A percentile compares a stretch with the other conserved stretches of the same genome.
Conservation (phyloP, 2,113 vertebrate species). For the Marmota monax region DNA sequence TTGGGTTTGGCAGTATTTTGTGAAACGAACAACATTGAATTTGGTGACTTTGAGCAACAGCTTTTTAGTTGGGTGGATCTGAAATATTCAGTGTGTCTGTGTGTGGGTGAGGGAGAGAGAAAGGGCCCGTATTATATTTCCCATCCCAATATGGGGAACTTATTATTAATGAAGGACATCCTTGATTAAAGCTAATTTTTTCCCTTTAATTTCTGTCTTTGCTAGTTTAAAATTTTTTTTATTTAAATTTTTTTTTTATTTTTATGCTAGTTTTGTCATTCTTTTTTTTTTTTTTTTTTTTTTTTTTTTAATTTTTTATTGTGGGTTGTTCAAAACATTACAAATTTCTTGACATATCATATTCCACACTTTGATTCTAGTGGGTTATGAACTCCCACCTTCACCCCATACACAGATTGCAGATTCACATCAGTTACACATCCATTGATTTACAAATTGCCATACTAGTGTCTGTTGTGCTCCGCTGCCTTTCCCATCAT, state of each 20-base stretch:
- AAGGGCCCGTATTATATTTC: constrained; percentile 7
- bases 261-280: not conserved
- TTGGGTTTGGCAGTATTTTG: constrained; percentile 1
- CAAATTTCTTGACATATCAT: no score
- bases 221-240: not conserved
- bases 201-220: constrained; percentile 3
- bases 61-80: constrained; percentile 19
- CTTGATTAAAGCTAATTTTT: not conserved
- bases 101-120: not conserved
- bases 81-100: not conserved
- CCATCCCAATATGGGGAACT: not conserved
- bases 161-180: not conserved
- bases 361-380: no score
- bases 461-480: no score
- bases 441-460: no score
- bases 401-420: no score
- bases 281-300: no score
- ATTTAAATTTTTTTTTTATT: no score
- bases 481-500: no score
- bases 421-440: no score
- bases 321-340: no score
- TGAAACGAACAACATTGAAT: constrained; percentile 31
- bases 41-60: not conserved
- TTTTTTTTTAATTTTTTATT: no score
- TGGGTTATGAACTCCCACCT: no score